Conservation (phyloP, 2,113 vertebrate species). For the Anoplopoma fimbria region DNA sequence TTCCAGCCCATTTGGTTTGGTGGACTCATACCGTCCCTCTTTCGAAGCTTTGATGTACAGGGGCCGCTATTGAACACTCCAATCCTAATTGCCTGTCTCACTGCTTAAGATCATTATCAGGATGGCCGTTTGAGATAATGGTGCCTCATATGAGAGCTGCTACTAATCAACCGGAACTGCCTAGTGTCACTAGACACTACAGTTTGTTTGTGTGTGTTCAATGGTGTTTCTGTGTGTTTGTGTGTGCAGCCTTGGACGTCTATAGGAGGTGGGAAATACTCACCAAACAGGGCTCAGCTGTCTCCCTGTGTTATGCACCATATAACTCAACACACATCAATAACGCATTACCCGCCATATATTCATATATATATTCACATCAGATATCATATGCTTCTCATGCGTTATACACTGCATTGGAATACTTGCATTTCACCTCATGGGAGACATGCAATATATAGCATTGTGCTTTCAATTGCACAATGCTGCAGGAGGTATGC, state of each 20-base stretch:
- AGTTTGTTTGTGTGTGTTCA: conserved; percentile 2
- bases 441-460: conserved; percentile 19
- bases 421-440: conserved; percentile 39
- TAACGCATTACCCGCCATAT: conserved; percentile 58
- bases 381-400: conserved; percentile 36
- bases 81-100: conserved; percentile 75
- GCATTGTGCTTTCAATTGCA: background rate
- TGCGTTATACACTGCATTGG: conserved; percentile 25
- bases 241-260: conserved; percentile 5
- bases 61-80: conserved; percentile 56
- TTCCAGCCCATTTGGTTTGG: conserved; percentile 67
- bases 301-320: conserved; percentile 38
- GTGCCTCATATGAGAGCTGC: conserved; percentile 56
- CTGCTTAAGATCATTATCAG: conserved; percentile 76
- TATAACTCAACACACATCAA: conserved; percentile 58
- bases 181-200: conserved; percentile 50
- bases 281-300: conserved; percentile 30
- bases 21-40: conserved; percentile 52
- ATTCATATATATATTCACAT: too few relatives aligned
- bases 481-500: background rate
- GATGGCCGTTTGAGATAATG: conserved; percentile 68
- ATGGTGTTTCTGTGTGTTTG: conserved; percentile 17
- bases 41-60: conserved; percentile 69
- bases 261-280: conserved; percentile 4
- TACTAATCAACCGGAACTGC: conserved; percentile 63